These are phyloP conservation scores for Campoletis sonorensis DNA, from an alignment of 1,140 invertebrate species.

Conservation along the genomic window DNA sequence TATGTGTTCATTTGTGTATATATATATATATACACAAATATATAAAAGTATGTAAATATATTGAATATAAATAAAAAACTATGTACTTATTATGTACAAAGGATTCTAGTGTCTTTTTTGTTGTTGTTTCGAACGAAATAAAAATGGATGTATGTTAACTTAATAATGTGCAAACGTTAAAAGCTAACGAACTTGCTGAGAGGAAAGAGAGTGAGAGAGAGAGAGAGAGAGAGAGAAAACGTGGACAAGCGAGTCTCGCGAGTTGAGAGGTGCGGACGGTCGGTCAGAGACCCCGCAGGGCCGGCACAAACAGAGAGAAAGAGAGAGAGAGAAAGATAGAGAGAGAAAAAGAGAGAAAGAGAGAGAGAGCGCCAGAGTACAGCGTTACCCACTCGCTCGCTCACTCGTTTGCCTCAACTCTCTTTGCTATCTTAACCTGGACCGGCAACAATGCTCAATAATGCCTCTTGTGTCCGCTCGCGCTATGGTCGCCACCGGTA, in stretches of 20 bases:
- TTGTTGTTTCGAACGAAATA: not conserved
- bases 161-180: conserved; percentile 22
- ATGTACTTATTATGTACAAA: not conserved
- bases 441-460: conserved; percentile 72
- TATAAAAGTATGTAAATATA: not conserved
- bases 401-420: conserved; percentile 38
- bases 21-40: too few species aligned
- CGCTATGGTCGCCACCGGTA: conserved; percentile 42
- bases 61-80: not conserved
- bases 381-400: conserved; percentile 74
- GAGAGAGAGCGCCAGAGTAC: conserved; percentile 51
- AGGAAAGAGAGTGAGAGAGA: conserved; percentile 36
- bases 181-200: conserved; percentile 33
- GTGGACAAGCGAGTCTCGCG: conserved; percentile 66
- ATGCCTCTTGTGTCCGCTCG: conserved; percentile 54
- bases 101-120: conserved; percentile 21
- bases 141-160: conserved; percentile 18
- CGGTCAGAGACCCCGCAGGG: conserved; percentile 77
- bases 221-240: conserved; percentile 40
- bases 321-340: too few species aligned
- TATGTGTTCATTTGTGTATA: too few species aligned
- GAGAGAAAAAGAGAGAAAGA: too few species aligned
- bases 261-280: conserved; percentile 76
- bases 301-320: conserved; percentile 70
- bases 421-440: conserved; percentile 71